Percentiles rank a stretch among this genome's conserved stretches.
Conservation (phyloP, 2,888 invertebrate genomes). For the Choristoneura rosaceana region DNA sequence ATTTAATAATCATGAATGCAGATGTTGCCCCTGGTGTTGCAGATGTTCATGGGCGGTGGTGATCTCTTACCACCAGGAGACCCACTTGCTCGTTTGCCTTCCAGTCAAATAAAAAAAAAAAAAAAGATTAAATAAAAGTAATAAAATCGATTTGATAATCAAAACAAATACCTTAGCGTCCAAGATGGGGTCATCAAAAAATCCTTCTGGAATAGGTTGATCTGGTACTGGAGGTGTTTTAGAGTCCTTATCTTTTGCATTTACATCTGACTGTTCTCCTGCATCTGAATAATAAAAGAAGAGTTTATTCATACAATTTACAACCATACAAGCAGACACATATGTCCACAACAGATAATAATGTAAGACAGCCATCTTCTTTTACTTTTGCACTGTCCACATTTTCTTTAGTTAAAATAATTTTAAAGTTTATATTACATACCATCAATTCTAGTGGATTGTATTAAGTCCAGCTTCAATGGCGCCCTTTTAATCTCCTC, state of each 20-base stretch:
- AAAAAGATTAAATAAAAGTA: no score
- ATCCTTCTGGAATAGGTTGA: conserved; percentile 90
- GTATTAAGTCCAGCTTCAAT: conserved; percentile 45
- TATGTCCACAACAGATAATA: no score
- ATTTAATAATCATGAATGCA: no score
- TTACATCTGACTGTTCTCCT: conserved; percentile 65
- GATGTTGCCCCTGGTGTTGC: no score
- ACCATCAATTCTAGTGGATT: conserved; percentile 41
- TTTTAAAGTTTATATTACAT: conserved; percentile 44
- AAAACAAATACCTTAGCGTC: conserved; percentile 89
- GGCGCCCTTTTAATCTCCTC: conserved; percentile 70
- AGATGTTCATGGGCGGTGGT: no score
- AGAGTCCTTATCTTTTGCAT: conserved; percentile 51
- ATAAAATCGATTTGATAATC: no score
- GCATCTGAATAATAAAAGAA: conserved; percentile 32
- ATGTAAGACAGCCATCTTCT: no score
- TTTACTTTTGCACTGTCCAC: neutral
- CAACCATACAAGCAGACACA: no score
- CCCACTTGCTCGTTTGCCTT: no score
- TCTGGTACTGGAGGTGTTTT: conserved; percentile 55
- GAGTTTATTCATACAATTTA: neutral
- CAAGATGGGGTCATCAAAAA: conserved; percentile 93
- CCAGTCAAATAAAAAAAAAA: no score
- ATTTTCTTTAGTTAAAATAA: no score
- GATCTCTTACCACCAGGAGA: no score